A percentile compares a stretch with the other conserved stretches of the same genome.
These are phyloP conservation scores for Machimus atricapillus DNA, from an alignment of 2,888 invertebrate genomes.

Conservation along the genomic window DNA sequence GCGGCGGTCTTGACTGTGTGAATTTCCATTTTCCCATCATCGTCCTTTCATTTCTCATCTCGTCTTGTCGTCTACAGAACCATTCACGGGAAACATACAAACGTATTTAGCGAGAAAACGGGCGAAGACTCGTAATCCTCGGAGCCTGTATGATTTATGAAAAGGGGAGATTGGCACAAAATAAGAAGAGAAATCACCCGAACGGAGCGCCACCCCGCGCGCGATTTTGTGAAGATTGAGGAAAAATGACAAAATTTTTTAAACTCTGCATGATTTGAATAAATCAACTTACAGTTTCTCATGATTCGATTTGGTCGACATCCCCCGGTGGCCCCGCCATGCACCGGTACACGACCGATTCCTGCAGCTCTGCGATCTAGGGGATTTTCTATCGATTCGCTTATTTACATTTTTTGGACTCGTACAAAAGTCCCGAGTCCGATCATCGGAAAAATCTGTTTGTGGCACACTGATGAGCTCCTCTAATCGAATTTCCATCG, in stretches of 20 bases:
- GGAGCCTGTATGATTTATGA: conserved; percentile 40
- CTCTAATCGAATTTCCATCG: conserved; percentile 29
- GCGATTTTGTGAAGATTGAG: neutral
- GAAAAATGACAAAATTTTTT: conserved; percentile 22
- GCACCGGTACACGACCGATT: neutral
- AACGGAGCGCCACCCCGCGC: neutral
- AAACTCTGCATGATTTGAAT: conserved; percentile 41
- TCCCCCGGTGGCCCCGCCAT: neutral
- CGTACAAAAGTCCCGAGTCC: neutral
- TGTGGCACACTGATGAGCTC: conserved; percentile 28
- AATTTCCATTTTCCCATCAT: conserved; percentile 36
- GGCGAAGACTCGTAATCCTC: conserved; percentile 23
- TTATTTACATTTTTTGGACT: conserved; percentile 23
- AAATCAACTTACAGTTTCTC: conserved; percentile 40
- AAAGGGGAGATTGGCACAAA: conserved; percentile 41
- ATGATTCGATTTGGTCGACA: conserved; percentile 29
- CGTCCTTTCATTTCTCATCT: conserved; percentile 41
- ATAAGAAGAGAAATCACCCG: conserved; percentile 25
- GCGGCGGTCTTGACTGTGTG: neutral
- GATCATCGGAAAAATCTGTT: neutral
- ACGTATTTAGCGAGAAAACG: conserved; percentile 22
- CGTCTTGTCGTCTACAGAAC: conserved; percentile 33
- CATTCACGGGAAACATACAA: conserved; percentile 30
- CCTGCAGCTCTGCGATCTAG: neutral
- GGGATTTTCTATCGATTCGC: conserved; percentile 13